phyloP scores from a whole-genome alignment of 2,113 vertebrate species.

The Crypturellus undulatus region DNA sequence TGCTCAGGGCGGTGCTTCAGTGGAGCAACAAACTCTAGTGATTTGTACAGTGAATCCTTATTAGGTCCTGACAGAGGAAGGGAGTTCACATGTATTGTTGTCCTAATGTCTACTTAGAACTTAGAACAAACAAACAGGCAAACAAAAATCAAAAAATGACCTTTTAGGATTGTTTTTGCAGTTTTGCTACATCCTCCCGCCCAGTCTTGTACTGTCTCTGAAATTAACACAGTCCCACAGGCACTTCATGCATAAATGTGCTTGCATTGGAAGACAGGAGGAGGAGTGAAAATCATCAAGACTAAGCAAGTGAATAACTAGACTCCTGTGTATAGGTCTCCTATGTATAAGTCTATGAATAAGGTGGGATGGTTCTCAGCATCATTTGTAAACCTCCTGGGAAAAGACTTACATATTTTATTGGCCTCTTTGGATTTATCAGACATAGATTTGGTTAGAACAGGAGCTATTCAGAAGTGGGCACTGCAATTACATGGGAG shows the following conservation, averaged over 20 bases:
- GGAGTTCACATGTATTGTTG: not conserved
- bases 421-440: not conserved
- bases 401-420: not conserved
- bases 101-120: not conserved
- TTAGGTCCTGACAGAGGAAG: not conserved
- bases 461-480: not conserved
- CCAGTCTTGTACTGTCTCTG: not conserved
- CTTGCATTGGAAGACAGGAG: not conserved
- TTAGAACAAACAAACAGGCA: not conserved
- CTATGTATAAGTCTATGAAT: not conserved
- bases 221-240: not conserved
- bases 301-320: not conserved
- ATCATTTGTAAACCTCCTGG: not conserved
- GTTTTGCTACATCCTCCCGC: not conserved
- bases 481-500: not conserved
- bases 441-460: not conserved
- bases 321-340: not conserved
- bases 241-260: not conserved
- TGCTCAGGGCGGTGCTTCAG: not conserved
- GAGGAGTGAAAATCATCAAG: not conserved
- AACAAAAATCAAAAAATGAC: not conserved
- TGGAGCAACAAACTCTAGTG: not conserved
- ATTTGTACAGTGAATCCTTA: not conserved
- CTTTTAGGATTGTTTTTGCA: not conserved
- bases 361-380: not conserved